Percentiles rank a stretch among this genome's conserved stretches.
Conservation (phyloP, 2,113 vertebrate species). For the Aplodontia rufa region DNA sequence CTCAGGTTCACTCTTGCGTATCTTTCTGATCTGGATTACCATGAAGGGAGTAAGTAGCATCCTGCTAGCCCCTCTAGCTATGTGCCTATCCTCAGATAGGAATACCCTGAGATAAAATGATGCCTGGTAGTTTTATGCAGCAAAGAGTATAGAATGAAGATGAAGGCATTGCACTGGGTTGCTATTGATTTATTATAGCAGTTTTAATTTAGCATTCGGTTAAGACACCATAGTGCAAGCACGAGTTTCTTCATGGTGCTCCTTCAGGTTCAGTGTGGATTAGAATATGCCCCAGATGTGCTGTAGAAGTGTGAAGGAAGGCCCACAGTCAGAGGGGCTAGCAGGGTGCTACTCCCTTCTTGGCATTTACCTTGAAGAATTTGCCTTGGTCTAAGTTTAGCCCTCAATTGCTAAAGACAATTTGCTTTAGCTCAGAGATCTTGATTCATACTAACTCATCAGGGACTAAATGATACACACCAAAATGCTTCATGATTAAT, state of each 20-base stretch:
- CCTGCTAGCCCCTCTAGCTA: too few species aligned
- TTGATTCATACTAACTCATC: background rate
- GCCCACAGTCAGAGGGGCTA: background rate
- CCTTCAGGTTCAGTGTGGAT: background rate
- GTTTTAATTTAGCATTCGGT: background rate
- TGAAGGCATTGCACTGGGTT: background rate
- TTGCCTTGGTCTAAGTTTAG: background rate
- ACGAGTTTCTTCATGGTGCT: background rate
- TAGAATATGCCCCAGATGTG: background rate
- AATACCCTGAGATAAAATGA: background rate
- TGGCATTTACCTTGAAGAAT: background rate
- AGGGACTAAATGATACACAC: background rate
- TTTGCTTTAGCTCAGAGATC: constrained; percentile 24
- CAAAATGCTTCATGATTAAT: background rate
- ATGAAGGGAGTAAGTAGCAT: too few species aligned
- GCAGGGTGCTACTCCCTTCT: background rate
- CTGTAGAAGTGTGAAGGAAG: background rate
- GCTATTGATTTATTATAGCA: background rate
- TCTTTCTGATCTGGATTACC: background rate
- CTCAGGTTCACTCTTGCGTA: constrained; percentile 20
- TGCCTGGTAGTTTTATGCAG: background rate
- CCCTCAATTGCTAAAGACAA: background rate
- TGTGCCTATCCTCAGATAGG: background rate
- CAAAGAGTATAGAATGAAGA: background rate
- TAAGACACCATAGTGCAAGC: background rate